Base-by-base conservation (phyloP, 2,888 invertebrate genomes). In the Drosophila paracracens region DNA sequence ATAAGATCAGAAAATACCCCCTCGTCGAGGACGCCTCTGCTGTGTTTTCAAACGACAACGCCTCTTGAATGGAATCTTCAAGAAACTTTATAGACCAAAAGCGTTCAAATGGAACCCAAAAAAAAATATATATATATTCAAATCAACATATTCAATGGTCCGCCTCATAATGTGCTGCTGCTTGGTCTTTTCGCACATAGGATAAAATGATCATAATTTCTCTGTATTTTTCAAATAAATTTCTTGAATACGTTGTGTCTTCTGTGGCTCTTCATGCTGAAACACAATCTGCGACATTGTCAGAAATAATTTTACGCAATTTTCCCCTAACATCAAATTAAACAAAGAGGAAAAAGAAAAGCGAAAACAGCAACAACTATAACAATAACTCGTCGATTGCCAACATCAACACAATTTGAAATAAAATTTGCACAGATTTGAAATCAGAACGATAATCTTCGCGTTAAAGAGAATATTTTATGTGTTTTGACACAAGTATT, bases 221-320 rank as follows among this genome's bases (percentile, higher is more conserved):
- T 74, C 61, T 68, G 43, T 53, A 27, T 65, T 72, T 62, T 68
- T 75, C 38, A 16, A 54, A 50, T 77, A 53, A 59, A 43, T 69
- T 48, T 51, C 50, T 70, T 35, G 31, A 25, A 36, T 35, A 13
- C 27, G n/a, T 35, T 60, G 43, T 59, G 54, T 65, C 33, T 66
- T 50, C 31, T 65, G 48, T 53, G 61, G 56, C 31, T 43, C 40
- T 11, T 50, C 51, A 68, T 70, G 74, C 60, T 85, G 90, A 90
- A 88, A 88, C 89, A 88, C 76, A 87, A 88, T 88, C 88, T 86
- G 80, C 70, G 89, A 86, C 89, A 89, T 75, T 90, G 88, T 73
- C 88, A 75, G 80, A 71, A 77, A 83, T 79, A 89, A 82, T 81
- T 84, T 72, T 74, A 84, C 79, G 75, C 78, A 76, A 74, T 80